Conservation (phyloP, 1,140 invertebrate species). For the Caenorhabditis tropicalis region DNA sequence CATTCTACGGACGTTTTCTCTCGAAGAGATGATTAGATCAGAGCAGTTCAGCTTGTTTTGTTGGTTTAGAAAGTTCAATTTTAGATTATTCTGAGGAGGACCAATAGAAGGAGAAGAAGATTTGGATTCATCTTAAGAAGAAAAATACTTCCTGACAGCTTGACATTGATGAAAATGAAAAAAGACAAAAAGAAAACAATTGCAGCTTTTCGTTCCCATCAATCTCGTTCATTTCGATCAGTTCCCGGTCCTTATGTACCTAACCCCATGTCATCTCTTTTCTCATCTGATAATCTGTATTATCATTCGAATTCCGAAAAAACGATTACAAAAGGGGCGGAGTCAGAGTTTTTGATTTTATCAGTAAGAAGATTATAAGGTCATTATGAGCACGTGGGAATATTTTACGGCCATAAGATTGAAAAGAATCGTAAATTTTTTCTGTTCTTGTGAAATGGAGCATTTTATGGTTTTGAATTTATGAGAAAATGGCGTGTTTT, state of each 20-base stretch:
- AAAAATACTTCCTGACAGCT: too few species aligned
- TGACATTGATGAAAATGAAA: neutral
- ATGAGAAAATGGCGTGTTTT: neutral
- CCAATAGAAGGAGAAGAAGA: too few species aligned
- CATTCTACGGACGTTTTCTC: neutral
- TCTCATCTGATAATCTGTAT: neutral
- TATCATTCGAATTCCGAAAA: neutral
- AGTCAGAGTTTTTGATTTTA: neutral
- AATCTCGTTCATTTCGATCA: neutral
- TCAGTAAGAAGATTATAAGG: constrained; percentile 37
- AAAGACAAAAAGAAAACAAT: neutral
- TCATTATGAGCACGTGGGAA: constrained; percentile 1
- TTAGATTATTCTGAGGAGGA: too few species aligned
- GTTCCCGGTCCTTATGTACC: constrained; percentile 26
- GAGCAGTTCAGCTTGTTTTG: neutral
- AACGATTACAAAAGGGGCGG: neutral
- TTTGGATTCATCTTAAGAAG: too few species aligned
- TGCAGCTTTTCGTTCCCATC: neutral
- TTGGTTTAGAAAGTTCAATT: too few species aligned
- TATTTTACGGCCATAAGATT: constrained; percentile 12
- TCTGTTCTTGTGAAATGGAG: neutral
- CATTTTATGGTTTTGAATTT: neutral
- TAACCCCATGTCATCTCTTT: constrained; percentile 6
- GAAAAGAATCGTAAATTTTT: constrained; percentile 12
- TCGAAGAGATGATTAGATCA: neutral